Percentiles rank a stretch among this genome's conserved stretches.
Evolutionary conservation across 2,113 vertebrate species (phyloP).

Genomic region (Peromyscus polionotus): DNA sequence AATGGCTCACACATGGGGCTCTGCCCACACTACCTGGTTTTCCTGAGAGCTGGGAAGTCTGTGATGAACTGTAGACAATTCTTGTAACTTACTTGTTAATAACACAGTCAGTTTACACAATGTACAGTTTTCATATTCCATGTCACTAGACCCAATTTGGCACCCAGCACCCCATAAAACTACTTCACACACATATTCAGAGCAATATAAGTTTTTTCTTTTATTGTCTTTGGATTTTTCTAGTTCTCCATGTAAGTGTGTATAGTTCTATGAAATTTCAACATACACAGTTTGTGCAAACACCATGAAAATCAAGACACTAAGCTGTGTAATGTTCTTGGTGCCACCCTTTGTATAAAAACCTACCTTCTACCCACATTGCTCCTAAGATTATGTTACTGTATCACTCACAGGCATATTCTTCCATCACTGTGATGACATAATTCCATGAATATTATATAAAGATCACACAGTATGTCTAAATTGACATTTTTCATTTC

Average conservation of each 20-base stretch:
- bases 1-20: neutral
- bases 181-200: neutral
- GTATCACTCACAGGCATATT: neutral
- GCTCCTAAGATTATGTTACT: neutral
- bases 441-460: slow-evolving; percentile 1
- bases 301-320: neutral
- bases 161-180: neutral
- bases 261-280: neutral
- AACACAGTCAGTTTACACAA: neutral
- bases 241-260: neutral
- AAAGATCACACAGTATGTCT: neutral
- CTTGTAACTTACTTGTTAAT: neutral
- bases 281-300: neutral
- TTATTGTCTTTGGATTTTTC: neutral
- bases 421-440: neutral
- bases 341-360: neutral
- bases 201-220: neutral
- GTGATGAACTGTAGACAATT: neutral
- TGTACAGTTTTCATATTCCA: neutral
- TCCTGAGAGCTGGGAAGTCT: neutral
- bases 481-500: neutral
- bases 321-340: neutral
- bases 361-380: neutral
- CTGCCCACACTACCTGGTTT: neutral
- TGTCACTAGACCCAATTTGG: neutral